Base-by-base conservation (phyloP, 2,797 vertebrate species). In the Gymnocypris eckloni region DNA sequence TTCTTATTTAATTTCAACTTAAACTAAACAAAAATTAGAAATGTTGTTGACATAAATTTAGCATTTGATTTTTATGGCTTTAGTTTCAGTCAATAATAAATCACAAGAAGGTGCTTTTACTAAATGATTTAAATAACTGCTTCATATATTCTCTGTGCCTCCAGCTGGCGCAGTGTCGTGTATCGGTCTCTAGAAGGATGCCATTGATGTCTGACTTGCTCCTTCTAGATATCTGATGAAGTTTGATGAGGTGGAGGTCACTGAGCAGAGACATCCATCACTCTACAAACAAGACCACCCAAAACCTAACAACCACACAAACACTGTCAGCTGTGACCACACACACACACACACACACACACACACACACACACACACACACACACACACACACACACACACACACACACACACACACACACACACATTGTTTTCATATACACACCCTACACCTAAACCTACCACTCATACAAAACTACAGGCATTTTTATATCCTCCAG, bases 211-310 rank as follows among this genome's bases (percentile, higher is more conserved):
- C 52, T 79, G 79, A 81, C 33, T 18, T 28, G 37, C 54, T 78
- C 22, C 56, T 79, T 78, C 33, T 16, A 7, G 54, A 22, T 45
- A 77, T 59, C 33, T 15, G 9, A 56, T 77, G 16, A 61, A 66
- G 59, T 45, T 50, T 54, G 48, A 54, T 20, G 41, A 39, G 70
- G 25, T 45, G 50, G 71, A 69, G 79, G 59, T 85, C 79, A 85
- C 2, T 43, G 71, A 39, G 66, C 56, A 67, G 25, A 28, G 39
- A 37, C 80, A 75, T 85, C 43, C 48, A 70, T 87, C 83, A 85
- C 73, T 75, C 56, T 54, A 61, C 33, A 54, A 73, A 71, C 45
- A 33, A 59, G 88, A 87, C 88, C 84, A 89, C 88, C 79, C 72
- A 81, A 33, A 82, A 45, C 28, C 64, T 28, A 15, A 67, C 76